Evolutionary conservation across 2,888 invertebrate species (phyloP).

Genomic region (Xestia xanthographa): DNA sequence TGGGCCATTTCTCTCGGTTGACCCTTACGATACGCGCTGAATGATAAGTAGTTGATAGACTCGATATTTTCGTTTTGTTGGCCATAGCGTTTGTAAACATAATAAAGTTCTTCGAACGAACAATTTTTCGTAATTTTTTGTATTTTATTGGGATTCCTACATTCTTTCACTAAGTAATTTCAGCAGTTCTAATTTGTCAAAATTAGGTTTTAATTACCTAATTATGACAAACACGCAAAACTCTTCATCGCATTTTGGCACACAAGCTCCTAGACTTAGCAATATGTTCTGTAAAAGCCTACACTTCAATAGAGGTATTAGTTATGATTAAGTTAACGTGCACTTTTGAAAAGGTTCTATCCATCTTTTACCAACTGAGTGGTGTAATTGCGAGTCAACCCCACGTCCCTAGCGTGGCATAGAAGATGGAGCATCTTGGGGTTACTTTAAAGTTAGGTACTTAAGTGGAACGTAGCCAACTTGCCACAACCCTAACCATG

Average conservation of each 20-base stretch:
- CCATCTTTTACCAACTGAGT: background rate
- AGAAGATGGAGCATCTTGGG: constrained; percentile 7
- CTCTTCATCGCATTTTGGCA: background rate
- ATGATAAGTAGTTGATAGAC: constrained; percentile 54
- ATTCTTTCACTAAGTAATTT: background rate
- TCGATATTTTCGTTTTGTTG: constrained; percentile 28
- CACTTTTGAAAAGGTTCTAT: background rate
- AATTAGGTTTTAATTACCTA: too few species aligned
- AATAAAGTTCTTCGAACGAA: background rate
- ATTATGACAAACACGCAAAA: too few species aligned
- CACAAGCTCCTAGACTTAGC: background rate
- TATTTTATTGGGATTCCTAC: background rate
- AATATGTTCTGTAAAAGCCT: background rate
- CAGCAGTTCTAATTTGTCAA: too few species aligned
- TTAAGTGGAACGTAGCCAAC: constrained; percentile 4
- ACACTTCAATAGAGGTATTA: background rate
- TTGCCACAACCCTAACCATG: background rate
- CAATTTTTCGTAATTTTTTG: background rate
- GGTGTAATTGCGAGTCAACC: background rate
- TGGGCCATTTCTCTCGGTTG: constrained; percentile 55
- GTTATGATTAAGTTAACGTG: background rate
- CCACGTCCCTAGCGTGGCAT: background rate
- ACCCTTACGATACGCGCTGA: constrained; percentile 52
- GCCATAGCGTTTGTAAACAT: background rate
- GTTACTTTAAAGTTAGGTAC: constrained; percentile 7